Conservation (phyloP, 2,797 vertebrate species). For the Macropus fuliginosus region DNA sequence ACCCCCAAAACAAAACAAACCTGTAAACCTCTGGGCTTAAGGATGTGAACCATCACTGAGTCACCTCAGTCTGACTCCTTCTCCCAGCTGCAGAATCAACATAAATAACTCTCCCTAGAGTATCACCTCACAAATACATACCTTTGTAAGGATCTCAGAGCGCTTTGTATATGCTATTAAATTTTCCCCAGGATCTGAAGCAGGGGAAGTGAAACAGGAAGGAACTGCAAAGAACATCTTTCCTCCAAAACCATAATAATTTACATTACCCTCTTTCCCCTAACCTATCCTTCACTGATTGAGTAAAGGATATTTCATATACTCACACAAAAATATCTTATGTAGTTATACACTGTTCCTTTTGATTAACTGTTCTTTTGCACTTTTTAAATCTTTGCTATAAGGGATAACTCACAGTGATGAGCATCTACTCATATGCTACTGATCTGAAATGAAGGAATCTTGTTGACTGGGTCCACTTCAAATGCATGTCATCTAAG, state of each 20-base stretch:
- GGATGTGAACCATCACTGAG: background rate
- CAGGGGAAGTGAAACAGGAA: background rate
- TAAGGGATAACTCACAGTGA: background rate
- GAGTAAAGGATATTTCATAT: background rate
- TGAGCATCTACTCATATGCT: background rate
- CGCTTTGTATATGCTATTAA: slow-evolving; percentile 1
- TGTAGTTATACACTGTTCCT: background rate
- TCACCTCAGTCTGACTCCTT: background rate
- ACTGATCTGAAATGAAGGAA: background rate
- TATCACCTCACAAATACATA: background rate
- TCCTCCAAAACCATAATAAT: background rate
- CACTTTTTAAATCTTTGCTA: background rate
- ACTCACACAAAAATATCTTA: background rate
- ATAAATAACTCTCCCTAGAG: slow-evolving; percentile 44
- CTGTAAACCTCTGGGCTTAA: background rate
- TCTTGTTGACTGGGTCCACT: background rate
- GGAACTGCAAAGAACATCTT: background rate
- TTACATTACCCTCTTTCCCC: background rate
- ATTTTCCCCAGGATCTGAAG: background rate
- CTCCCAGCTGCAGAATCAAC: slow-evolving; percentile 13
- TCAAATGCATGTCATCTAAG: no score
- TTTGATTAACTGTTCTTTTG: background rate
- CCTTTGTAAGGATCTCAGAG: slow-evolving; percentile 18
- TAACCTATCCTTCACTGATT: background rate
- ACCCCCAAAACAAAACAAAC: background rate